Evolutionary conservation across 2,797 vertebrate genomes (phyloP).

Genomic region (Buphagus erythrorhynchus): DNA sequence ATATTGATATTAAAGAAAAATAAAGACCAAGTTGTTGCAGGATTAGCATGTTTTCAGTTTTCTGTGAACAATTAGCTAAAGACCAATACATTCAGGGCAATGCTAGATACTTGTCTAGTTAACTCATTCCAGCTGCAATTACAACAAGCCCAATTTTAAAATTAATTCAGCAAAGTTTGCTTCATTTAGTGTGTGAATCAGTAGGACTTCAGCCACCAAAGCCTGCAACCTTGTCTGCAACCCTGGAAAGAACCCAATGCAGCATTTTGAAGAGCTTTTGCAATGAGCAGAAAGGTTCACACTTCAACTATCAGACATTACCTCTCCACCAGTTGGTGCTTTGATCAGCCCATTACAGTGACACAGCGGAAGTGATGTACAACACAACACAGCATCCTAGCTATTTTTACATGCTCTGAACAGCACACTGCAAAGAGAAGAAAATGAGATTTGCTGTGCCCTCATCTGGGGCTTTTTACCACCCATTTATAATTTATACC

Average conservation of each 20-base stretch:
- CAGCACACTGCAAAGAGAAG: neutral
- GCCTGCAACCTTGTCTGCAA: neutral
- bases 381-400: neutral
- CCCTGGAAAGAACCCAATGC: neutral
- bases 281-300: neutral
- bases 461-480: neutral
- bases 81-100: neutral
- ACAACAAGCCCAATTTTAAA: neutral
- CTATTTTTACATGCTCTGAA: neutral
- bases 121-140: neutral
- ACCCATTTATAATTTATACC: neutral
- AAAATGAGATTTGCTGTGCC: neutral
- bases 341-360: neutral
- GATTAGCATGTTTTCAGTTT: neutral
- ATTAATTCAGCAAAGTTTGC: neutral
- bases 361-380: neutral
- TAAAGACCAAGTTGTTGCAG: neutral
- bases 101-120: neutral
- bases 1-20: neutral
- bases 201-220: neutral
- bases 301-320: neutral
- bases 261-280: neutral
- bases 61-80: neutral
- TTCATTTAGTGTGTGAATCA: neutral
- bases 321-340: neutral